These are phyloP conservation scores for Corythoichthys intestinalis DNA, from an alignment of 2,113 vertebrate genomes.

Conservation along the genomic window DNA sequence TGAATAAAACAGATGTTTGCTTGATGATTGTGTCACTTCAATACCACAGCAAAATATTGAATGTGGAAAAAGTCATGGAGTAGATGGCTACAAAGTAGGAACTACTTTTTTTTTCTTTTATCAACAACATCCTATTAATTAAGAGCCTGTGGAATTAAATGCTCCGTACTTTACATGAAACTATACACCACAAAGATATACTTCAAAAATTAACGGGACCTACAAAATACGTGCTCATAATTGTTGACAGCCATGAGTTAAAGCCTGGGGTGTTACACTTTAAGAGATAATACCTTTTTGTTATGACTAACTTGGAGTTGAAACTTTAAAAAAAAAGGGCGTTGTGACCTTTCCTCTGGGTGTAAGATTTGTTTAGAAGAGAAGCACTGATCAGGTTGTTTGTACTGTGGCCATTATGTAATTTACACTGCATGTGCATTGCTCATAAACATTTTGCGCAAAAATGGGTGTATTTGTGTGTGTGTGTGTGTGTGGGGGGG, in stretches of 20 bases:
- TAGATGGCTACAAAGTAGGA: constrained; percentile 23
- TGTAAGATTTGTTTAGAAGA: constrained; percentile 45
- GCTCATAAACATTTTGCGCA: constrained; percentile 60
- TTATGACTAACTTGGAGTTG: constrained; percentile 57
- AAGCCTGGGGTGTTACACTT: constrained; percentile 56
- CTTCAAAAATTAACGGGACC: constrained; percentile 42
- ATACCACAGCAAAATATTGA: constrained; percentile 47
- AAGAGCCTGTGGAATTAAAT: background rate
- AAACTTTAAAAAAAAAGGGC: constrained; percentile 39
- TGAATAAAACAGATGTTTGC: constrained; percentile 66
- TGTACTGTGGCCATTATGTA: constrained; percentile 45
- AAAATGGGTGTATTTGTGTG: constrained; percentile 50
- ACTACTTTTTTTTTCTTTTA: constrained; percentile 9
- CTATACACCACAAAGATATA: background rate
- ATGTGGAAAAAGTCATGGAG: constrained; percentile 36
- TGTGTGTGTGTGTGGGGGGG: constrained; percentile 5
- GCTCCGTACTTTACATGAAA: background rate
- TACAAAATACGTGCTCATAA: constrained; percentile 53
- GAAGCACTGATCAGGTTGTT: constrained; percentile 66
- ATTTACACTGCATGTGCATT: constrained; percentile 54
- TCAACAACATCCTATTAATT: background rate
- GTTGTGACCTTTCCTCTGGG: constrained; percentile 65
- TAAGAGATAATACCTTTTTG: constrained; percentile 52
- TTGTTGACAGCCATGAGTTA: constrained; percentile 62
- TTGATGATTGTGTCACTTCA: constrained; percentile 55